Evolutionary conservation across 2,113 vertebrate genomes (phyloP), one percentile per base, ranked within the genome.

Genomic region (Numenius arquata): DNA sequence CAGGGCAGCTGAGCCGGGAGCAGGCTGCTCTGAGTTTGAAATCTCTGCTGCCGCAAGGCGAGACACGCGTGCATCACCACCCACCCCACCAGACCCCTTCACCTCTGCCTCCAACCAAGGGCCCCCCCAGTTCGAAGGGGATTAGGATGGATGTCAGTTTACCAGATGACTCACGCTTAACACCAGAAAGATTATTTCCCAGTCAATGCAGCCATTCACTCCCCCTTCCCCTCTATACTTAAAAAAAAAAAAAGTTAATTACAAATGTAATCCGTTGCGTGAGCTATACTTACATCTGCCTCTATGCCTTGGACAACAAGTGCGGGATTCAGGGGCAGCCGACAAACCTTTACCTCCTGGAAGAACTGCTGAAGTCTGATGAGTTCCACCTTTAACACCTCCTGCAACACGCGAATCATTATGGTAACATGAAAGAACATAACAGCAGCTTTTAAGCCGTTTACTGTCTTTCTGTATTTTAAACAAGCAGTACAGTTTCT

Each of bases 251-350:
- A 30, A 70, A 8, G n/a, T n/a, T 30, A 53, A 22, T 30, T 41
- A 27, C 9, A 61, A 40, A 3, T 3, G 2, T 2, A 30, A 22
- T 27, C 15, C 29, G 6, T 38, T 9, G 5, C 47, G 34, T 17
- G 27, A 76, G 8, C 34, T 62, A 26, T 30, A 97, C 98, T 97
- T 95, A 98, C 98, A 1, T 95, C 61, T 61, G 36, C 63, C 48
- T 97, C 96, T 70, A 98, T 75, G 55, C 97, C 98, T 93, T 87
- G 97, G 50, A 98, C 81, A 36, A 90, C 76, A 0, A 97, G 81
- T 0, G 96, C 91, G 0, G 97, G 98, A 80, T 96, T 97, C 90
- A 97, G 83, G n/a, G 98, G 98, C 73, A 98, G 97, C 53, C 93
- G 95, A 40, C 98, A 98, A 29, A 90, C 25, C 43, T 96, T 95